Percentiles rank a stretch among this genome's conserved stretches.
These are phyloP conservation scores for Synaphobranchus kaupii DNA, from an alignment of 2,797 vertebrate species.

Conservation along the genomic window DNA sequence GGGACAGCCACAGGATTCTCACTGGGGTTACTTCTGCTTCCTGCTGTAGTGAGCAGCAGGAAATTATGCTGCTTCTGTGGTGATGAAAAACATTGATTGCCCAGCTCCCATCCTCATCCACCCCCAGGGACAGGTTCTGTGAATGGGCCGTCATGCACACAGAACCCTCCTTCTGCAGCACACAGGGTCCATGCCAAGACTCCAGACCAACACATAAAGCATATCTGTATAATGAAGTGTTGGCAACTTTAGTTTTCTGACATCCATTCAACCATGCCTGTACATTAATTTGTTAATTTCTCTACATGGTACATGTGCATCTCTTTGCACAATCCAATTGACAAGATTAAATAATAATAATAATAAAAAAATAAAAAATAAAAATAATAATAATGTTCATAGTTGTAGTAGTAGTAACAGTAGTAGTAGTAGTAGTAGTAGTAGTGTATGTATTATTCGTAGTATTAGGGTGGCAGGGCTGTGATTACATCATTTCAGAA, in stretches of 20 bases:
- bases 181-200: neutral
- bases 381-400: too few species aligned
- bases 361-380: too few species aligned
- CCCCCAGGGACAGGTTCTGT: neutral
- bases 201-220: neutral
- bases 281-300: neutral
- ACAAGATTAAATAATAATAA: neutral
- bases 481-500: too few species aligned
- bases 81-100: neutral
- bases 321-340: neutral
- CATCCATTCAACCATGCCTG: neutral
- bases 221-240: neutral
- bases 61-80: slow-evolving; percentile 9
- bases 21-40: neutral
- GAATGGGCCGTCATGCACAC: neutral
- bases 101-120: neutral
- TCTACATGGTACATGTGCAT: too few species aligned
- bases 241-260: neutral
- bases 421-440: too few species aligned
- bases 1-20: neutral
- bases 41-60: neutral
- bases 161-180: neutral
- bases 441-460: too few species aligned
- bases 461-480: too few species aligned
- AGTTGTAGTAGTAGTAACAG: too few species aligned